Evolutionary conservation across 2,888 invertebrate genomes (phyloP).

Genomic region (Cantharis nigra): DNA sequence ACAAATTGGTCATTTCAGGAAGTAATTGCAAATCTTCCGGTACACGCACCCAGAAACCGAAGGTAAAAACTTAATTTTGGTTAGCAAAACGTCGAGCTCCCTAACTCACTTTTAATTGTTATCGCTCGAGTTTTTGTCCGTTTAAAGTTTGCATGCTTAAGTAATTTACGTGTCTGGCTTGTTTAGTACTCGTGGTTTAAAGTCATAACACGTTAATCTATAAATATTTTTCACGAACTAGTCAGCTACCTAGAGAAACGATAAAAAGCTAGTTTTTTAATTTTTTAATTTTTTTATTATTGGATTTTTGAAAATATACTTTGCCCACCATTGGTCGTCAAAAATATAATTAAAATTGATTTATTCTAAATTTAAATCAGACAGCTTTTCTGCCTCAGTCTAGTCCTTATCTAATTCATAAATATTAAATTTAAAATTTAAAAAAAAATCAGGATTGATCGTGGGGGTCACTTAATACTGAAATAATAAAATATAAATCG

Average conservation of each 20-base stretch:
- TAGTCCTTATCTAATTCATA: too few species aligned
- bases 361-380: too few species aligned
- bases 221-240: neutral
- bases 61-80: neutral
- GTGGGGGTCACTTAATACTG: too few species aligned
- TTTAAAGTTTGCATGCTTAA: neutral
- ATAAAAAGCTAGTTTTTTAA: neutral
- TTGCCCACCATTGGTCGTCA: too few species aligned
- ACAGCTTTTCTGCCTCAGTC: too few species aligned
- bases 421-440: too few species aligned
- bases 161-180: neutral
- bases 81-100: neutral
- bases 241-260: neutral
- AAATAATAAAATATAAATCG: too few species aligned
- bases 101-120: neutral
- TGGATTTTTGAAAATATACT: too few species aligned
- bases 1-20: neutral
- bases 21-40: neutral
- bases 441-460: too few species aligned
- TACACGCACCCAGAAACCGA: neutral
- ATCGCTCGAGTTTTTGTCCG: neutral
- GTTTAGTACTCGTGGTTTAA: neutral
- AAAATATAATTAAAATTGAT: too few species aligned
- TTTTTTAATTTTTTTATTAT: too few species aligned
- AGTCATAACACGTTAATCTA: neutral